Evolutionary conservation across 2,888 invertebrate species (phyloP).

Genomic region (Reticulitermes lucifugus): DNA sequence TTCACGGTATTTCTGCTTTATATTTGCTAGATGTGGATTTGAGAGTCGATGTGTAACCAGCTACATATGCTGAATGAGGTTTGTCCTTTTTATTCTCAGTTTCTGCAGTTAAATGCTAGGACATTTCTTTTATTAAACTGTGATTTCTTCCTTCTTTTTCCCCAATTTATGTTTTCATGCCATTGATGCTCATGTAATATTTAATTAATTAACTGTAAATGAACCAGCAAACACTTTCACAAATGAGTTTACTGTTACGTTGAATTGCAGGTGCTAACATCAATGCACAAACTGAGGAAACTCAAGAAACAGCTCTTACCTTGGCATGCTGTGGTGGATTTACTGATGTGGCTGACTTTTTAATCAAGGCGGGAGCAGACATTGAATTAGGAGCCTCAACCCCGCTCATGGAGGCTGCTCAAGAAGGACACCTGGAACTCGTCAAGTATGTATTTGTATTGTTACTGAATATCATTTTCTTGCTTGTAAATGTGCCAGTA

Average conservation of each 20-base stretch:
- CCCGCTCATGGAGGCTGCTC: constrained; percentile 98
- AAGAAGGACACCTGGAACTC: constrained; percentile 96
- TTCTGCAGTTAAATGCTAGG: too few relatives aligned
- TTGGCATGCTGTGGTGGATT: constrained; percentile 96
- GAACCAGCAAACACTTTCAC: too few relatives aligned
- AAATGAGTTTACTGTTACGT: neutral
- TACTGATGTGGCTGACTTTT: constrained; percentile 93
- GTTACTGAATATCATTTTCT: too few relatives aligned
- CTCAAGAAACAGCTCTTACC: constrained; percentile 95
- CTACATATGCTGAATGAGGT: neutral
- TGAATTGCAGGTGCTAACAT: constrained; percentile 81
- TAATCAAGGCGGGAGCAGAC: constrained; percentile 95
- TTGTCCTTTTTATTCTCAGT: neutral
- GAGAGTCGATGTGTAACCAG: neutral
- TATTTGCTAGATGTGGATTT: neutral
- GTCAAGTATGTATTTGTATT: constrained; percentile 66
- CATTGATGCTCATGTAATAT: too few relatives aligned
- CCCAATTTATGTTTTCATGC: too few relatives aligned
- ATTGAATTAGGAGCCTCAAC: constrained; percentile 95
- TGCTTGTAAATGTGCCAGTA: too few relatives aligned
- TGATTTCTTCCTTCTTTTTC: too few relatives aligned
- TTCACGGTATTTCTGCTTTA: too few relatives aligned
- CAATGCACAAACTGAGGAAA: constrained; percentile 98
- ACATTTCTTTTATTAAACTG: too few relatives aligned
- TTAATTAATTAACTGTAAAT: too few relatives aligned